Base-by-base conservation (phyloP, 2,888 invertebrate species). In the Lasioglossum villosulum region DNA sequence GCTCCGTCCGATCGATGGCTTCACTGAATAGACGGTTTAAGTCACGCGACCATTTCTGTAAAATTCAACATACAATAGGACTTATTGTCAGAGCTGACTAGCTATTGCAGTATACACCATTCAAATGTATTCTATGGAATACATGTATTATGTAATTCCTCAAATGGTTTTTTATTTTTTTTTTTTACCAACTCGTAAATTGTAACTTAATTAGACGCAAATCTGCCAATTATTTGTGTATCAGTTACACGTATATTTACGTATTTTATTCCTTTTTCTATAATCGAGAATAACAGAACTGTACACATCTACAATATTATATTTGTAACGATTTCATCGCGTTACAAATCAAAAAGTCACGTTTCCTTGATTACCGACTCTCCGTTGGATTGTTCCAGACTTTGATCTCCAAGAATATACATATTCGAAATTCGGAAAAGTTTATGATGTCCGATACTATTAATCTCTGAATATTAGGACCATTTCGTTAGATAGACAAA, bases 1-100 rank as follows among this genome's bases (percentile, higher is more conserved):
- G 56, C n/a, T 23, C 48, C 68, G 78, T 84, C 83, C 84, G 78
- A 84, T 89, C 83, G 79, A 72, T 63, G 83, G 82, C 83, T 74
- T 78, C 75, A 88, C 90, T 90, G 76, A 88, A 88, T 88, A 86
- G 76, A 86, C 75, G 52, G 23, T 59, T 56, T 82, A 89, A 88
- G 79, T 75, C 84, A 86, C 89, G 88, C 86, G 84, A 82, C 87
- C 89, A 87, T 84, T 68, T 80, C 82, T 34, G 0, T 52, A 39
- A 39, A 70, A 70, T 70, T 70, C 5, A 5, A n/a, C 5, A 70
- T n/a, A n/a, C 70, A n/a, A 23, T 70, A 14, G n/a, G 39, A 12
- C 39, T 39, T 19, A 56, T n/a, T 12, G 4, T 56, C 23, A n/a
- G 12, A 4, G 23, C 8, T 30, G 6, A 63, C n/a, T 30, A 27